These are phyloP conservation scores for Holothuria scabra DNA, from an alignment of 53 echinoderm and acorn worm genomes.

Conservation along the genomic window DNA sequence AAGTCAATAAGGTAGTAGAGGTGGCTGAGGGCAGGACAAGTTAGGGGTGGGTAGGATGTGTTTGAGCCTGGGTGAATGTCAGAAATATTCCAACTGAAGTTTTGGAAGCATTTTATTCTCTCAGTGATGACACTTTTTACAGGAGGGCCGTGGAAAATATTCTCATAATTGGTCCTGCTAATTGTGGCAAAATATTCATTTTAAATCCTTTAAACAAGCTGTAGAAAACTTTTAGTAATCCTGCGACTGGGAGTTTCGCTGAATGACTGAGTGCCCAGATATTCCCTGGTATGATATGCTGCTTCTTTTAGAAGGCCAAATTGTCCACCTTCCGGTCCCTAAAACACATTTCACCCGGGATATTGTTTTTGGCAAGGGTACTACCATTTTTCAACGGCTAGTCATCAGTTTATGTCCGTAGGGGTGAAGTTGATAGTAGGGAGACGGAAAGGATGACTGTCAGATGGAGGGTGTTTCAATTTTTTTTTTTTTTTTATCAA, in stretches of 20 bases:
- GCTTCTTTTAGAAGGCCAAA: slow-evolving; percentile 45
- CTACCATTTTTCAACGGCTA: slow-evolving; percentile 44
- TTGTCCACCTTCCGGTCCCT: slow-evolving; percentile 47
- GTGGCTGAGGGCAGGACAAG: too few species aligned
- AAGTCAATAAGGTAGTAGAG: too few species aligned
- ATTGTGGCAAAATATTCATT: slow-evolving; percentile 56
- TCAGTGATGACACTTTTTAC: slow-evolving; percentile 3
- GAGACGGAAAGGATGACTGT: slow-evolving; percentile 62
- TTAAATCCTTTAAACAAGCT: slow-evolving; percentile 34
- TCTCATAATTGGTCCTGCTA: slow-evolving; percentile 57
- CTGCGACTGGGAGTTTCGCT: slow-evolving; percentile 28
- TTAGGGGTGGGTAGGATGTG: not conserved
- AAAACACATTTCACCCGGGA: slow-evolving; percentile 53
- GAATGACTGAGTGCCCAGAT: slow-evolving; percentile 6
- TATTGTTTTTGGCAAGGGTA: slow-evolving; percentile 43
- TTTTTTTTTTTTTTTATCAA: too few species aligned
- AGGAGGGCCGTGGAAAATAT: slow-evolving; percentile 30
- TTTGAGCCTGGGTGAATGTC: not conserved
- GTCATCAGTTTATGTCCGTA: slow-evolving; percentile 29
- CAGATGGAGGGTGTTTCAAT: slow-evolving; percentile 34
- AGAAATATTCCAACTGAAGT: too few species aligned
- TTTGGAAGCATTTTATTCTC: not conserved
- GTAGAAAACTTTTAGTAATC: slow-evolving; percentile 35
- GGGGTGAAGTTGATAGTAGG: slow-evolving; percentile 54
- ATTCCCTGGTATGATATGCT: slow-evolving; percentile 46